Percentiles rank a stretch among this genome's conserved stretches.
phyloP scores from a whole-genome alignment of 23 tunicate genomes.

The Pegea sp. region DNA sequence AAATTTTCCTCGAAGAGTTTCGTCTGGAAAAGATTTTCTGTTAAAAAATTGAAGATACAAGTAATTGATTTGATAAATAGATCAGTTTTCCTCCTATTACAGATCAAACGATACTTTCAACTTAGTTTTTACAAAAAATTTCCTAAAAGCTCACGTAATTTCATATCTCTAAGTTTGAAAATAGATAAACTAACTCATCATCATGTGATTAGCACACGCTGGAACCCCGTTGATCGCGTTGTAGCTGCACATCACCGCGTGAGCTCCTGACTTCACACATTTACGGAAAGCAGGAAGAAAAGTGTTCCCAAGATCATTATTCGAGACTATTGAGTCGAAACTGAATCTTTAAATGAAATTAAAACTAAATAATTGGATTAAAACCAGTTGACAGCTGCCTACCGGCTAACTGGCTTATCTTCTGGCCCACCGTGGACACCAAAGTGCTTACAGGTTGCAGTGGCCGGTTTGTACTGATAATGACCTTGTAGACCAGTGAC shows the following conservation, averaged over 20 bases:
- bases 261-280: constrained; percentile 36
- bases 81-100: too few species aligned
- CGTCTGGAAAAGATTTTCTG: constrained; percentile 8
- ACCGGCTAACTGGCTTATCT: constrained; percentile 20
- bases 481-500: constrained; percentile 45
- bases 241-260: constrained; percentile 90
- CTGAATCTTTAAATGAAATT: constrained; percentile 16
- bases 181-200: not conserved
- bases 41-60: not conserved
- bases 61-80: not conserved
- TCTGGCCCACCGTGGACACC: constrained; percentile 85
- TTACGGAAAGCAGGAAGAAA: constrained; percentile 45
- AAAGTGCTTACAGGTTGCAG: constrained; percentile 74
- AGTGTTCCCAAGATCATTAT: constrained; percentile 46
- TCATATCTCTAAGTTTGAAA: too few species aligned
- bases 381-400: not conserved
- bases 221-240: constrained; percentile 93
- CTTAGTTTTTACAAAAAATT: too few species aligned
- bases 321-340: constrained; percentile 36
- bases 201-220: constrained; percentile 56
- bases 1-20: constrained; percentile 36
- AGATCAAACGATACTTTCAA: too few species aligned
- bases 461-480: constrained; percentile 10
- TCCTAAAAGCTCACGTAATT: too few species aligned
- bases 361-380: not conserved